Percentiles rank a stretch among this genome's conserved stretches.
These are phyloP conservation scores for Acleris laterana DNA, from an alignment of 2,888 invertebrate genomes.

Conservation along the genomic window DNA sequence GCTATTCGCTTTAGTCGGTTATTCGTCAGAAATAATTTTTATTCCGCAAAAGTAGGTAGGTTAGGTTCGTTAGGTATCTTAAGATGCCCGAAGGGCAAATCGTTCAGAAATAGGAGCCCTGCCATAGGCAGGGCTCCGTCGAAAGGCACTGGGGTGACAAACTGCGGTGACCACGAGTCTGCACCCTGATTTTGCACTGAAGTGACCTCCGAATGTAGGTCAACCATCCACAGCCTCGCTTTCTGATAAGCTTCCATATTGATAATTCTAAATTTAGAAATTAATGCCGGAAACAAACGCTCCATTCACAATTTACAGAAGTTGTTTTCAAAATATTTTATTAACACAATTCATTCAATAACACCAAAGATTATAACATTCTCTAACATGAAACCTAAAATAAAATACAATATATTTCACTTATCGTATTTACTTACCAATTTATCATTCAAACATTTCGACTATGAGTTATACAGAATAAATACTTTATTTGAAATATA, in stretches of 20 bases:
- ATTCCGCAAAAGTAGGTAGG: no score
- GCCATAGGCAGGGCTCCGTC: no score
- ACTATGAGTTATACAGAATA: constrained; percentile 83
- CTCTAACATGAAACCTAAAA: constrained; percentile 84
- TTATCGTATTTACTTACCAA: constrained; percentile 81
- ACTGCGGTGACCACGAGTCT: no score
- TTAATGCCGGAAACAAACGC: constrained; percentile 61
- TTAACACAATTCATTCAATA: constrained; percentile 86
- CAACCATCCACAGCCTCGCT: constrained; percentile 18
- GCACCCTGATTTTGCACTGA: no score
- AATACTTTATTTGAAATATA: constrained; percentile 72
- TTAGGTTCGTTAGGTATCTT: no score
- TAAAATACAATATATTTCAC: constrained; percentile 82
- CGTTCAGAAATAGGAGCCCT: no score
- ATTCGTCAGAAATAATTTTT: no score
- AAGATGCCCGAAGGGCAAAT: no score
- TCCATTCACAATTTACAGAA: constrained; percentile 76
- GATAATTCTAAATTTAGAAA: constrained; percentile 29
- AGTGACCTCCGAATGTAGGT: constrained; percentile 27
- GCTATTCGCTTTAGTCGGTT: no score
- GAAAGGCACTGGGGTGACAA: no score
- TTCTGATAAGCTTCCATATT: constrained; percentile 23
- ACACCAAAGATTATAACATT: constrained; percentile 86
- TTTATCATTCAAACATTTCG: constrained; percentile 83
- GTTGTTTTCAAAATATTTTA: constrained; percentile 84